Evolutionary conservation across 2,888 invertebrate species (phyloP), one percentile per base, ranked within the genome.

Genomic region (Philonicus albiceps): DNA sequence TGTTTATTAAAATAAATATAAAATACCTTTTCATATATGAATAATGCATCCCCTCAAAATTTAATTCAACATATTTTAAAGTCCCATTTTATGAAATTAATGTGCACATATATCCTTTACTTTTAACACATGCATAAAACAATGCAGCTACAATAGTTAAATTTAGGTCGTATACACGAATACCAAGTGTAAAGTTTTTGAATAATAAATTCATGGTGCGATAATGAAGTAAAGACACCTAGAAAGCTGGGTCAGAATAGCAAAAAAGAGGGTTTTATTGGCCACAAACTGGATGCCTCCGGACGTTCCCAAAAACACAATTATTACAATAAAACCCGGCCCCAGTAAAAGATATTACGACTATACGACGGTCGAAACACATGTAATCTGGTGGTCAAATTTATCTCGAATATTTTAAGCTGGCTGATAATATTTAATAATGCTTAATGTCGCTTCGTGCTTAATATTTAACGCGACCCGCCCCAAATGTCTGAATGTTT

Each of bases 361-460:
- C 76, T 43, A n/a, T n/a, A 74, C 74, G 27, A 74, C 74, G 74
- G 37, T n/a, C 34, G 13, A 74, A 74, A 74, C 74, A 74, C 74
- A 74, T 40, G 40, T 80, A 49, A 49, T 49, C 80, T 80, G 49
- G 16, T 53, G 80, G 80, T 80, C 49, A 80, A 80, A 80, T 80
- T 74, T 80, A 80, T 80, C 80, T 80, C 49, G 80, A 80, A 80
- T 80, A 80, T 53, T 80, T 80, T 80, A 80, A 43, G 43, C 53
- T 22, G 53, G 19, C 53, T 53, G 80, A 80, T 80, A 80, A 80
- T 80, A 80, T 80, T 80, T 53, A 80, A 80, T 80, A 80, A 80
- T 49, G 80, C 22, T 53, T 80, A 80, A 80, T 80, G 80, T 80
- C 49, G 53, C 80, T 34, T 19, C 80, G 30, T 53, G 80, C 22